phyloP scores from a whole-genome alignment of 1,140 invertebrate genomes.

The Cryptotermes secundus region DNA sequence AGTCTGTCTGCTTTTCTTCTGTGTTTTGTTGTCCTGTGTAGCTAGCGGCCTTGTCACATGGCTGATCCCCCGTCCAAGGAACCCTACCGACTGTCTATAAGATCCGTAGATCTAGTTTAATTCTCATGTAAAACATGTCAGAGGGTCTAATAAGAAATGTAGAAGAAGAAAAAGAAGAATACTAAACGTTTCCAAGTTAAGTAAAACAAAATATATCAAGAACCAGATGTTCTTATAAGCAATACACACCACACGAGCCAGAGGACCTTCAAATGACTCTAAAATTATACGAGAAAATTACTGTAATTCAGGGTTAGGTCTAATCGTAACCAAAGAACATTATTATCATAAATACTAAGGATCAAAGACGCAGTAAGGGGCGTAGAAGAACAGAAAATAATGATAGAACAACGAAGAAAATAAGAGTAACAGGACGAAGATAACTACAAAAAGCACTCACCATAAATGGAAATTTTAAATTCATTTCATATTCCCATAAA shows the following conservation, averaged over 20 bases:
- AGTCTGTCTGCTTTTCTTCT: no score
- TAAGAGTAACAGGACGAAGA: no score
- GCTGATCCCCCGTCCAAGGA: no score
- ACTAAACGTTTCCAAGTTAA: neutral
- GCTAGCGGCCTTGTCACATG: no score
- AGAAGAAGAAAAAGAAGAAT: no score
- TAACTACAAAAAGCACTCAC: neutral
- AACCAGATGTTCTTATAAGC: neutral
- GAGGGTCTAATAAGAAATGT: no score
- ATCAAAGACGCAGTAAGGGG: neutral
- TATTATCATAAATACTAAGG: neutral
- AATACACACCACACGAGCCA: neutral
- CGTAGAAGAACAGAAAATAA: neutral
- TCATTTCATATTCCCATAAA: neutral
- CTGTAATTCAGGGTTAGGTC: neutral
- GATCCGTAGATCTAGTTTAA: no score
- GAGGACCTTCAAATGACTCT: neutral
- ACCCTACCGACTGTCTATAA: no score
- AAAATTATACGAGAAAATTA: constrained; percentile 25
- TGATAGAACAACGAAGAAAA: neutral
- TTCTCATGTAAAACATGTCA: no score
- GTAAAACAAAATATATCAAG: neutral
- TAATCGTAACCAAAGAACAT: constrained; percentile 13
- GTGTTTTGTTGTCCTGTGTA: no score
- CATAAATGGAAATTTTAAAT: neutral